Percentiles rank a stretch among this genome's conserved stretches.
Conservation (phyloP, 2,888 invertebrate genomes). For the Scaptomyza parva region DNA sequence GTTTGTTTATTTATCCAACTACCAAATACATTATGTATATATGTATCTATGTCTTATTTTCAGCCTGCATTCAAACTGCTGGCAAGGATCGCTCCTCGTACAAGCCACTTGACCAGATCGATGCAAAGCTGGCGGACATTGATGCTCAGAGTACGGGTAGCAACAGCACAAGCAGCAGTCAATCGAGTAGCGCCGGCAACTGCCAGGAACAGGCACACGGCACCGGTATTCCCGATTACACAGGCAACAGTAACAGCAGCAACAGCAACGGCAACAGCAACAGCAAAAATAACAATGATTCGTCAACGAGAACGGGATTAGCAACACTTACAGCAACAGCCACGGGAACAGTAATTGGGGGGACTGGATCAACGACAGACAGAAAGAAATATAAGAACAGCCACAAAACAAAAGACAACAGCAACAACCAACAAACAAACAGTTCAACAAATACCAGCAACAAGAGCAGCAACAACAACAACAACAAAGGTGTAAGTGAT, state of each 20-base stretch:
- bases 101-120: constrained; percentile 87
- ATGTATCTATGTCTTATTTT: constrained; percentile 15
- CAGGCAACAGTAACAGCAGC: constrained; percentile 38
- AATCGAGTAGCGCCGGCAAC: constrained; percentile 35
- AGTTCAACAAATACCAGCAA: constrained; percentile 60
- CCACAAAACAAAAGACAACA: constrained; percentile 45
- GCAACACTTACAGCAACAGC: constrained; percentile 32
- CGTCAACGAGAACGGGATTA: constrained; percentile 18
- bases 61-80: constrained; percentile 90
- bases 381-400: constrained; percentile 32
- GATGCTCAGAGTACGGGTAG: constrained; percentile 81
- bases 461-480: constrained; percentile 46
- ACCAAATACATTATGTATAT: neutral
- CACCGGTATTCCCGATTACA: constrained; percentile 43
- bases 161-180: constrained; percentile 63
- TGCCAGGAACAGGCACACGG: constrained; percentile 55
- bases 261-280: constrained; percentile 23
- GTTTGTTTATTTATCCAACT: neutral
- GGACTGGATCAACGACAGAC: constrained; percentile 39
- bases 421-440: constrained; percentile 37
- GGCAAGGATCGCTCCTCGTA: constrained; percentile 88
- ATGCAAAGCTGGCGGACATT: constrained; percentile 83
- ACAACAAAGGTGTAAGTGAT: constrained; percentile 64
- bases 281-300: constrained; percentile 45
- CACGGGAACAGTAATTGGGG: constrained; percentile 26